Conservation (phyloP, 1,140 invertebrate genomes). For the Drosophila nikananu region DNA sequence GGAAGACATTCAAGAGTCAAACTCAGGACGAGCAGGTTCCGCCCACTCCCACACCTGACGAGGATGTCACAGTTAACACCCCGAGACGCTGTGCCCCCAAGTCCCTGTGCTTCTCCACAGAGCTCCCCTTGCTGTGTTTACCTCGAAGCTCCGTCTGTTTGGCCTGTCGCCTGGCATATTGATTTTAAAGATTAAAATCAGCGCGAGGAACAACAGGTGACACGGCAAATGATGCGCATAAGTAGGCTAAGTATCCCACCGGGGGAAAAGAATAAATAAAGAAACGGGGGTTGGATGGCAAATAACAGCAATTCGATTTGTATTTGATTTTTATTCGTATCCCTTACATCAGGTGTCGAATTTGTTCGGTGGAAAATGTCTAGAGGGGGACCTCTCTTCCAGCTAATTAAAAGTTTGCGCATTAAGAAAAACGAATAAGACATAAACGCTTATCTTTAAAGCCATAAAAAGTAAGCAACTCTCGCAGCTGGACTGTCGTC, state of each 20-base stretch:
- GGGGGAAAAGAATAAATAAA: not conserved
- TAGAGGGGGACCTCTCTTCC: conserved; percentile 9
- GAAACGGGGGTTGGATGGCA: not conserved
- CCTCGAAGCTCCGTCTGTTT: conserved; percentile 48
- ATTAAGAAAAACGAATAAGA: conserved; percentile 46
- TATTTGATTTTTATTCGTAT: conserved; percentile 62
- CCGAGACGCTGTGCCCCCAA: not conserved
- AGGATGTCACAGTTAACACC: conserved; percentile 20
- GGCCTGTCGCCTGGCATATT: conserved; percentile 67
- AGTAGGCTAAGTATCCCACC: conserved; percentile 65
- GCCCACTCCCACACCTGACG: conserved; percentile 29
- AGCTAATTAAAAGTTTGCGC: conserved; percentile 76
- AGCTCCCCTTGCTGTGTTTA: conserved; percentile 33
- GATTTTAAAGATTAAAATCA: conserved; percentile 77
- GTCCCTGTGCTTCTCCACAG: not conserved
- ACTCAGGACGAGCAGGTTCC: conserved; percentile 5
- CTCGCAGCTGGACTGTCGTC: conserved; percentile 20
- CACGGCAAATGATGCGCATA: conserved; percentile 50
- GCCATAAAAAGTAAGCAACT: conserved; percentile 61
- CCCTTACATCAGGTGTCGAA: conserved; percentile 20
- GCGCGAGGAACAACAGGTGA: conserved; percentile 67
- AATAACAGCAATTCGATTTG: conserved; percentile 53
- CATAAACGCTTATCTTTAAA: conserved; percentile 63
- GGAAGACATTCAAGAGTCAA: conserved; percentile 46
- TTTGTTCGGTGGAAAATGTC: conserved; percentile 34